Evolutionary conservation across 1,140 invertebrate species (phyloP).

Genomic region (Hyposmocoma kahamanoa): DNA sequence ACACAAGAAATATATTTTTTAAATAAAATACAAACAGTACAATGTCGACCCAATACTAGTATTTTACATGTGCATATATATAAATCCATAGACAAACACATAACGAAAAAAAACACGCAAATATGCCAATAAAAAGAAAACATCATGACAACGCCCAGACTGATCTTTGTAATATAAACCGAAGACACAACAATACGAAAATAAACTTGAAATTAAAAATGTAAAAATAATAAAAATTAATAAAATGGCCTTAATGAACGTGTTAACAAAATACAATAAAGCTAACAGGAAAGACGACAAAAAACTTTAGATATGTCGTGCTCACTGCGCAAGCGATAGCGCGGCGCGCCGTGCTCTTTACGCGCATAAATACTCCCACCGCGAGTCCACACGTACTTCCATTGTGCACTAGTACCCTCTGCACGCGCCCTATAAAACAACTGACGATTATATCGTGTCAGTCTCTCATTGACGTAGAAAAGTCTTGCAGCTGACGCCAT

Average conservation of each 20-base stretch:
- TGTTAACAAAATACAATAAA: neutral
- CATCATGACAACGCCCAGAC: no score
- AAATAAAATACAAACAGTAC: neutral
- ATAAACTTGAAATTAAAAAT: neutral
- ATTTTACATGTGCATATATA: neutral
- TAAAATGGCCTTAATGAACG: neutral
- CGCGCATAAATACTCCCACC: slow-evolving; percentile 2
- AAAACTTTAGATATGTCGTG: slow-evolving; percentile 6
- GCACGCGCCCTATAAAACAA: neutral
- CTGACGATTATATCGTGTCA: neutral
- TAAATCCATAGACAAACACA: no score
- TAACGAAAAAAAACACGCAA: no score
- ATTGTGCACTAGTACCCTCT: neutral
- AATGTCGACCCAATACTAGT: neutral
- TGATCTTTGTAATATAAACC: neutral
- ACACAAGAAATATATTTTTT: no score
- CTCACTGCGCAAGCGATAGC: slow-evolving; percentile 2
- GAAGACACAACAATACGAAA: neutral
- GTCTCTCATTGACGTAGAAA: slow-evolving; percentile 7
- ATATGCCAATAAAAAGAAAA: no score
- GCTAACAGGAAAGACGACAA: neutral
- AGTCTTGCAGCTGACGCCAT: neutral
- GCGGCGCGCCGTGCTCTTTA: neutral
- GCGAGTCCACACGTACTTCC: slow-evolving; percentile 9
- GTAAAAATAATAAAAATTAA: neutral